Percentiles rank a stretch among this genome's conserved stretches.
These are phyloP conservation scores for Helicorthomorpha holstii DNA, from an alignment of 1,140 invertebrate genomes.

Conservation along the genomic window DNA sequence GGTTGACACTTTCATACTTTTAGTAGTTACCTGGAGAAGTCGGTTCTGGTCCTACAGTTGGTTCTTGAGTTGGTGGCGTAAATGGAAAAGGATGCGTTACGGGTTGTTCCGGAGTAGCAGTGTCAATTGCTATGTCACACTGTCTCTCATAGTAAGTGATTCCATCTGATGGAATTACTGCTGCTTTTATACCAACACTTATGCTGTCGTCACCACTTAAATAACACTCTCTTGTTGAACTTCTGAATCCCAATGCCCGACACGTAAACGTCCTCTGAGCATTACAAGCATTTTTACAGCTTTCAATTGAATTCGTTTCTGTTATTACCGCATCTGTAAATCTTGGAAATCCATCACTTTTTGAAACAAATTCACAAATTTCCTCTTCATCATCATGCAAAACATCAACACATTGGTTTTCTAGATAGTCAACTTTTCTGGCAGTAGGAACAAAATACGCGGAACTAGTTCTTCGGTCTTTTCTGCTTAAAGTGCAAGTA, in stretches of 20 bases:
- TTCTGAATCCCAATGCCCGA: not conserved
- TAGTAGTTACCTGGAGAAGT: not conserved
- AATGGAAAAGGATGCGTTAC: not conserved
- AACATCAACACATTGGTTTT: conserved; percentile 28
- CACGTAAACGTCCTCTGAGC: not conserved
- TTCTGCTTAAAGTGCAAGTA: conserved; percentile 27
- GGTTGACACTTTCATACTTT: not conserved
- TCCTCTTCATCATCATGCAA: too few species aligned
- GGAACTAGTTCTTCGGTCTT: conserved; percentile 26
- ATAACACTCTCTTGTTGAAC: not conserved
- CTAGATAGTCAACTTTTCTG: conserved; percentile 30
- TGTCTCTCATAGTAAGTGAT: not conserved
- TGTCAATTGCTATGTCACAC: not conserved
- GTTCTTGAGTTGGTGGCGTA: not conserved
- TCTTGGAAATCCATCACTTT: not conserved
- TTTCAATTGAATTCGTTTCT: not conserved
- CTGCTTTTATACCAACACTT: not conserved
- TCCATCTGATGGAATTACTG: not conserved
- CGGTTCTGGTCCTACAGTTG: not conserved
- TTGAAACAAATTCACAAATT: not conserved
- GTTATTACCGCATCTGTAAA: not conserved
- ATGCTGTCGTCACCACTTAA: not conserved
- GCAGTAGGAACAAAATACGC: conserved; percentile 23
- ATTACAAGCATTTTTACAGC: not conserved
- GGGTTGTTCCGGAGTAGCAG: not conserved